Evolutionary conservation across 2,797 vertebrate genomes (phyloP), one percentile per base, ranked within the genome.

Genomic region (Gallirallus australis): DNA sequence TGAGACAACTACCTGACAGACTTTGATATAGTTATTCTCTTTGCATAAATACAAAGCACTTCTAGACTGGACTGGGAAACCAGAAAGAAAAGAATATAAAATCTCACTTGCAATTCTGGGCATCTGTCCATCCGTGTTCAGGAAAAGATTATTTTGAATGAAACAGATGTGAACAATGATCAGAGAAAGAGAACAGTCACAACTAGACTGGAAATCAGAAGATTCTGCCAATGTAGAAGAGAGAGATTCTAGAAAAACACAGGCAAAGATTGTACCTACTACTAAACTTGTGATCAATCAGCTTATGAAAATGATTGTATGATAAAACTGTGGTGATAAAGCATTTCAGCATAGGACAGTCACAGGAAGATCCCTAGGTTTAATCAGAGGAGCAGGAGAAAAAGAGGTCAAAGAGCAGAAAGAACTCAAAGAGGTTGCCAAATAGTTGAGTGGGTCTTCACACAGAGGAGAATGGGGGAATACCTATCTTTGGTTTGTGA

Each of bases 401-500:
- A 92, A 96, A 84, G 73, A 96, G 77, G 91, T 94, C 77, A 86
- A 79, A 93, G 89, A 78, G 60, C 57, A 93, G 60, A 94, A 94
- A 86, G 73, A 82, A 73, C 40, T 91, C 82, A 61, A 7, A 31
- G 82, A 76, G n/a, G 42, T 83, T 94, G 88, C 83, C 81, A 94
- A 92, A 50, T 71, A 82, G 75, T 90, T 93, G 68, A 59, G 42
- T 60, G 75, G 75, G 78, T 93, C 90, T 81, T 94, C 71, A 53
- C 48, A 89, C 45, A 0, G 40, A 94, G 39, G 47, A 90, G 92
- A 93, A 93, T 82, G 94, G 88, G 81, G 82, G 77, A 97, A 95
- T 94, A 97, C 96, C 93, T 92, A 16, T 91, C 94, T 91, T 96
- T 86, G 84, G 94, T 82, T 94, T 95, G 92, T 97, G 98, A 97